Evolutionary conservation across 2,888 invertebrate genomes (phyloP), one percentile per base, ranked within the genome.

Genomic region (Pachliopta kotzebuea): DNA sequence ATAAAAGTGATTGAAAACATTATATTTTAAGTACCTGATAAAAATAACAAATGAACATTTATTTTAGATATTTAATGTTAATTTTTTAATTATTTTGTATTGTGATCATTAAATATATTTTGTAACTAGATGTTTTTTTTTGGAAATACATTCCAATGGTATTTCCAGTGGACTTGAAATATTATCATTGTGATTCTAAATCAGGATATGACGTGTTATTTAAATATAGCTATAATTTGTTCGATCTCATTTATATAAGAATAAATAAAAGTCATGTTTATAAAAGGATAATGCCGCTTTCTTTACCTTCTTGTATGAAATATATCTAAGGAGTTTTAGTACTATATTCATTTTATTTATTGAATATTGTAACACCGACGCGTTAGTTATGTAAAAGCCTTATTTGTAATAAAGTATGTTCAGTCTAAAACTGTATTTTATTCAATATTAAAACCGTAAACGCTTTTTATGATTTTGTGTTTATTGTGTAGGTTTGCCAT

Each of bases 401-500:
- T 87, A 83, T 88, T 89, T 88, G 80, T 84, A 90, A 90, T 90
- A 91, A 91, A 91, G 81, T 80, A 85, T 90, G 87, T 88, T 88
- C 83, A 85, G 79, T 85, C 85, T 79, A 84, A 77, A 67, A 74
- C 69, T 75, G 89, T 86, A 88, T 92, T 90, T 91, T 85, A 90
- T 91, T 91, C 78, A 74, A 78, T 68, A 72, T 69, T 63, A 72
- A 70, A 74, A 76, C 78, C 78, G 75, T 76, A 69, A 53, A 69
- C 67, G 75, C 66, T 71, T 75, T 82, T 78, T 84, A 81, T 75
- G 68, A 73, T 81, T 84, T 85, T 82, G 69, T 83, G 84, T 89
- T 90, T 75, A 80, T 90, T 90, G 91, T 91, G 87, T 83, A 90
- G 90, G 91, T 91, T 91, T 91, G 91, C 91, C 91, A 90, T 81